Evolutionary conservation across 2,888 invertebrate genomes (phyloP), one percentile per base, ranked within the genome.

Genomic region (Ichneumoninae sp.): DNA sequence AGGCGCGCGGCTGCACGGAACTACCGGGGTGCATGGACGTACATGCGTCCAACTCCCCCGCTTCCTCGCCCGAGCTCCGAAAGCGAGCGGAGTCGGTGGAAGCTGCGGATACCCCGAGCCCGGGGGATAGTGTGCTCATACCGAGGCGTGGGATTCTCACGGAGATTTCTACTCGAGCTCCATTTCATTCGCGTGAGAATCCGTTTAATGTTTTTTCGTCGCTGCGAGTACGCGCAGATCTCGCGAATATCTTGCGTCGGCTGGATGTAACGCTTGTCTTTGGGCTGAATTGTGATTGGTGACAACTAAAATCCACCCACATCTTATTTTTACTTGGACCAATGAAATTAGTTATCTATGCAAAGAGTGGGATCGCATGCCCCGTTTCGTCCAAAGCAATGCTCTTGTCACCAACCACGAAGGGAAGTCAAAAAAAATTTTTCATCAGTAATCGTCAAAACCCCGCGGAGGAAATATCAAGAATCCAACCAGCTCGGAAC

Each of bases 101-200:
- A 33, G 33, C 62, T 60, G 60, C 30, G 60, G 30, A 60, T 26
- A 33, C 33, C 22, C 36, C 47, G 62, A 33, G 40, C 40, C 30
- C 44, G 72, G 44, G 70, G 13, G 62, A 30, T 80, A 65, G 69
- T 62, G 66, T 80, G 83, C 84, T 87, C 80, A 70, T 82, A 78
- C 70, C 66, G 40, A 76, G 57, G 66, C 71, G 47, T 81, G 68
- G 86, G 60, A 81, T 86, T 85, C 80, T 65, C 82, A 82, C 81
- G 74, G 75, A 75, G 71, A 77, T 65, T 74, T 65, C 66, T 65
- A 71, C 57, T 77, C 54, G 72, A 71, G 70, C 80, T 80, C 54
- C 26, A 62, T 80, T 60, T 60, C 52, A n/a, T 52, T 16, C 4
- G 30, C 57, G 22, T 13, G 22, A 10, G 54, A 54, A 22, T 54